Base-by-base conservation (phyloP, 2,113 vertebrate species). In the Porphyrio hochstetteri region DNA sequence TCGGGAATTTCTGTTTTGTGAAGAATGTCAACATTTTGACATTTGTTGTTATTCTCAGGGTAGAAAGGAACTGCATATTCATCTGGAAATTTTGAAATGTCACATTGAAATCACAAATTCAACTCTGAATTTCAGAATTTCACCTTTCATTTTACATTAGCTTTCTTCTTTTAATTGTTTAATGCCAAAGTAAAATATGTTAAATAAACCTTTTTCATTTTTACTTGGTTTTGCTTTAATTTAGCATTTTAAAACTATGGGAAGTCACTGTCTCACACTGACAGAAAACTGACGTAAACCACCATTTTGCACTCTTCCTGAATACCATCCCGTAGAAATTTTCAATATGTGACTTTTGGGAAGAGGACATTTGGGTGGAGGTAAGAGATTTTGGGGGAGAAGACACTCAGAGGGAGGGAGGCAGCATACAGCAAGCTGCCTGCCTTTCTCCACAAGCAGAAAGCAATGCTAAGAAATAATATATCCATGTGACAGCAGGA, bases 11-110 rank as follows among this genome's bases (percentile, higher is more conserved):
- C 92, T 88, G 67, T 82, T 94, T 93, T 82, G 67, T 91, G 93
- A 93, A 92, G 85, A 93, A 77, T 65, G 75, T 95, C 94, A 96
- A 95, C 91, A 92, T 95, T 95, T 88, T 96, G 94, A 95, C 93
- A 94, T 95, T 95, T 90, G 87, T 91, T 90, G 65, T 84, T 96
- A 87, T 89, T 97, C 93, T 95, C 50, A 81, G 84, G 59, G 71
- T 93, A 90, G 76, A 76, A 85, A 71, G 63, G n/a, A 94, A 80
- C 13, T 84, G 50, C 60, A 60, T 95, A 95, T 94, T 93, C 80
- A 92, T 95, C 90, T 89, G 84, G 63, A 94, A 94, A 84, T 88
- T 93, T n/a, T 78, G 69, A 97, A 97, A 96, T 93, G 93, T 86
- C 95, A 95, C 23, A 7, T 4, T 82, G 75, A 93, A 95, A 93